A percentile compares a stretch with the other conserved stretches of the same genome.
Conservation (phyloP, 2,888 invertebrate genomes). For the Cordilura impudica region DNA sequence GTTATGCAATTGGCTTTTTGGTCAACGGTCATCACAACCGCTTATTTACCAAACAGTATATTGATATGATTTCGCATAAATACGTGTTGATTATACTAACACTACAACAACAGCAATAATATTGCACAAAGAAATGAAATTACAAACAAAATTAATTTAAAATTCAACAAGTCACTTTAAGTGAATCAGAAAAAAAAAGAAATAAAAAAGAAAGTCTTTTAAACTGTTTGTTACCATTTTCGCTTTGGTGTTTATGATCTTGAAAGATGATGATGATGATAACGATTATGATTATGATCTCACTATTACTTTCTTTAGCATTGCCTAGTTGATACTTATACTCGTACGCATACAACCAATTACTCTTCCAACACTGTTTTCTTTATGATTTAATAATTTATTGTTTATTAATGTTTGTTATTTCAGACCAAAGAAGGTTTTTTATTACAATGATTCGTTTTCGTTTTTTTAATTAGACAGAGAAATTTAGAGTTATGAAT, state of each 20-base stretch:
- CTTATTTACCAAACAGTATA: constrained; percentile 13
- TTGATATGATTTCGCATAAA: constrained; percentile 26
- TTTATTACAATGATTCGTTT: background rate
- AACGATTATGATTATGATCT: background rate
- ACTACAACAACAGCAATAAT: constrained; percentile 1
- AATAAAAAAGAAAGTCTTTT: background rate
- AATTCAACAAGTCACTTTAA: constrained; percentile 11
- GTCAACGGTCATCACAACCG: constrained; percentile 25
- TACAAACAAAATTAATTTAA: background rate
- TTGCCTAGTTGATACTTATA: background rate
- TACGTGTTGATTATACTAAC: constrained; percentile 34
- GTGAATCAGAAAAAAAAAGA: constrained; percentile 4
- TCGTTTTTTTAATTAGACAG: constrained; percentile 14
- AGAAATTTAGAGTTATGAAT: constrained; percentile 2
- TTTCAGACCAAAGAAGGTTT: background rate
- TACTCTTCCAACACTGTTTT: background rate
- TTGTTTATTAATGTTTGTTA: background rate
- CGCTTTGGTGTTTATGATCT: background rate
- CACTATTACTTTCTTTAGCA: background rate
- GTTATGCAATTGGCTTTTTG: background rate
- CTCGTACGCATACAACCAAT: background rate
- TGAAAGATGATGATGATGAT: background rate
- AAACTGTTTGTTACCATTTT: background rate
- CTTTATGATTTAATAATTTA: background rate
- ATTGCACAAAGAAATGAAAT: background rate